phyloP scores from a whole-genome alignment of 2,113 vertebrate species.

The Laterallus jamaicensis region DNA sequence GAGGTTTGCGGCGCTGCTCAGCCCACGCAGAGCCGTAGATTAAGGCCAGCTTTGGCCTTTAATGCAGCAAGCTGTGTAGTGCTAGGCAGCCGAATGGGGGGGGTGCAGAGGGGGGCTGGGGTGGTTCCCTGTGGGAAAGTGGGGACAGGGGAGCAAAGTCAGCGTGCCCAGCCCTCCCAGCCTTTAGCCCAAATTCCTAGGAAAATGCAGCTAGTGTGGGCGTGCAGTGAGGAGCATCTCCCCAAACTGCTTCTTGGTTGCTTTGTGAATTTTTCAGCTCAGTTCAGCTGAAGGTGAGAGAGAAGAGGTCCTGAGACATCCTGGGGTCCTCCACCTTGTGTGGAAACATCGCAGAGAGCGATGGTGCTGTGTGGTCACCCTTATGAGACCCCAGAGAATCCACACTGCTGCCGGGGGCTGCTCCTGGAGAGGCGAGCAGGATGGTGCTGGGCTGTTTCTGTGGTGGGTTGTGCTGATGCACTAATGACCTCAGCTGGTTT shows the following conservation, averaged over 20 bases:
- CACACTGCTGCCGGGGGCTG: accelerated
- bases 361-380: neutral
- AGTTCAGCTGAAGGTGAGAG: neutral
- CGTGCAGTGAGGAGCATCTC: accelerated
- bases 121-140: neutral
- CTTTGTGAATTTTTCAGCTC: neutral
- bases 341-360: neutral
- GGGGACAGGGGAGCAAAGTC: neutral
- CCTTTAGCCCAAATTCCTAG: neutral
- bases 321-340: neutral
- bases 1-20: neutral
- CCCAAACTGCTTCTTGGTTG: neutral
- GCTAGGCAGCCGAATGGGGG: neutral
- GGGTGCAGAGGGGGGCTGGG: too few relatives aligned
- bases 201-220: neutral
- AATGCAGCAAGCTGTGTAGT: neutral
- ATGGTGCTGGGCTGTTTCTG: neutral
- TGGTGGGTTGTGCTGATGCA: neutral
- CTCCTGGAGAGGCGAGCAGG: neutral
- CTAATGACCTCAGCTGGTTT: neutral
- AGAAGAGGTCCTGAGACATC: neutral
- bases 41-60: neutral
- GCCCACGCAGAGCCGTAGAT: neutral
- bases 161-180: neutral
- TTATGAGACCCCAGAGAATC: neutral